A percentile compares a stretch with the other conserved stretches of the same genome.
phyloP scores from a whole-genome alignment of 2,113 vertebrate species.

The Tenrec ecaudatus region DNA sequence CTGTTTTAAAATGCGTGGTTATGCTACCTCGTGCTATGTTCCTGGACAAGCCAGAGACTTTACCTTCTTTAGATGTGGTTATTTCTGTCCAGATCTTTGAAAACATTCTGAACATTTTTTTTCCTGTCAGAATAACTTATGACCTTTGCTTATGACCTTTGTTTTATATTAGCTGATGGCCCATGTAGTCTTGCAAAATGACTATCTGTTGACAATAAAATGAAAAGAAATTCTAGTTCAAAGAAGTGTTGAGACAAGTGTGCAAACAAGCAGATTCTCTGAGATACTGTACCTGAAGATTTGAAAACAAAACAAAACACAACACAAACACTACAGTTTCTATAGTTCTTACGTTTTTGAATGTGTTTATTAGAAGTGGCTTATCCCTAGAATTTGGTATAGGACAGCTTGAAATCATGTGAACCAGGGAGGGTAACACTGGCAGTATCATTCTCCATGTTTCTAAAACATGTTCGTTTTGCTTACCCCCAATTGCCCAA shows the following conservation, averaged over 20 bases:
- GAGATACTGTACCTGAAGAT: neutral
- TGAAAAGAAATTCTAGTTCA: neutral
- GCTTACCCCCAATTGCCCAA: neutral
- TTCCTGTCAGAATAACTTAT: neutral
- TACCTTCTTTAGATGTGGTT: neutral
- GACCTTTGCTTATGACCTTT: neutral
- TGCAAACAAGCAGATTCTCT: neutral
- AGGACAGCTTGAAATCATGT: neutral
- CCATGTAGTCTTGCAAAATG: neutral
- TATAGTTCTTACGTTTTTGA: neutral
- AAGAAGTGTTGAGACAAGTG: slow-evolving; percentile 40
- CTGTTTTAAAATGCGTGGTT: neutral
- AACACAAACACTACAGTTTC: neutral
- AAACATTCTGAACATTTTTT: neutral
- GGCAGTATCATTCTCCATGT: too few species aligned
- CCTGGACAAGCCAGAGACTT: neutral
- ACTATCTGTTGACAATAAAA: neutral
- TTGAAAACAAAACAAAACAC: neutral
- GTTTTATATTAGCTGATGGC: neutral
- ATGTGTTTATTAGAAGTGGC: neutral
- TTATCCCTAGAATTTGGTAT: neutral
- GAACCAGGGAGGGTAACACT: neutral
- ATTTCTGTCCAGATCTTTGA: neutral
- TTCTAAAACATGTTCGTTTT: neutral
- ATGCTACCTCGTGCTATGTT: neutral